These are phyloP conservation scores for Phalera bucephala DNA, from an alignment of 2,888 invertebrate species.

Conservation along the genomic window DNA sequence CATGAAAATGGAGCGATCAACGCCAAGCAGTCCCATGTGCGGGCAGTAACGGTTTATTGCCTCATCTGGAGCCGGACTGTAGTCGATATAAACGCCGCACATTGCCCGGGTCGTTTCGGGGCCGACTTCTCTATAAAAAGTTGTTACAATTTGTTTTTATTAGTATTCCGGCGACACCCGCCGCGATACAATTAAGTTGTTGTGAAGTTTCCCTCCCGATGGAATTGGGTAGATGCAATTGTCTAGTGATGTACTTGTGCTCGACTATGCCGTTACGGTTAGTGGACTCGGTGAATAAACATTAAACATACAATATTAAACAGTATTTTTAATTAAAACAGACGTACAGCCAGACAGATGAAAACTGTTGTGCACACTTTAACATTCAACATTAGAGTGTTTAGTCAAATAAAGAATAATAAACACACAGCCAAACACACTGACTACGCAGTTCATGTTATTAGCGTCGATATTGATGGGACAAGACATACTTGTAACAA, in stretches of 20 bases:
- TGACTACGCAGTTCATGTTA: too few species aligned
- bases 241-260: not conserved
- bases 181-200: not conserved
- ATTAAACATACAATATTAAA: too few species aligned
- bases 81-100: constrained; percentile 25
- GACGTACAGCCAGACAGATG: too few species aligned
- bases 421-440: too few species aligned
- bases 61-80: constrained; percentile 25
- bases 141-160: constrained; percentile 38
- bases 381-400: too few species aligned
- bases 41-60: constrained; percentile 9
- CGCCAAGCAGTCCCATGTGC: not conserved
- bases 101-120: constrained; percentile 16
- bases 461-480: too few species aligned
- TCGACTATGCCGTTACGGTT: not conserved
- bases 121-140: constrained; percentile 30
- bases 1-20: not conserved
- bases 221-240: not conserved
- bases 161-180: constrained; percentile 14
- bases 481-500: too few species aligned
- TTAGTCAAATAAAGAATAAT: too few species aligned
- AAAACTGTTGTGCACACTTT: too few species aligned
- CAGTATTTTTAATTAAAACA: too few species aligned
- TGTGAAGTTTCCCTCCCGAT: not conserved
- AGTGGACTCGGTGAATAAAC: too few species aligned